Base-by-base conservation (phyloP, 2,113 vertebrate genomes). In the Rhizomys pruinosus region DNA sequence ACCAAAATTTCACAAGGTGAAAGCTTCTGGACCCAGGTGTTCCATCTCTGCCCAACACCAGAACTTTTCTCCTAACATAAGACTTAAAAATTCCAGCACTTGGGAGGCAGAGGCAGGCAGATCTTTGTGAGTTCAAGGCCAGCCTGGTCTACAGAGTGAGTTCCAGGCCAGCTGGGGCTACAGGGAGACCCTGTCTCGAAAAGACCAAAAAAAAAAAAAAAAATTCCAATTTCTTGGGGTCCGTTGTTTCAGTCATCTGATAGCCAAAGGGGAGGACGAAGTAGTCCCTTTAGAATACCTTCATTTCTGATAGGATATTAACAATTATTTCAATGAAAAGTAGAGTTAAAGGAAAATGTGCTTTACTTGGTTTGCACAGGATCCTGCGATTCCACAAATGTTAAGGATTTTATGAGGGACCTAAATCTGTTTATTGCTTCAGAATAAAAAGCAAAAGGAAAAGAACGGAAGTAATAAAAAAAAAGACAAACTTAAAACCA, bases 371-470 rank as follows among this genome's bases (percentile, higher is more conserved):
- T 1, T 69, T 55, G n/a, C 22, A 85, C 2, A 15, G 22, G 17
- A 76, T 79, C 88, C 64, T 71, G 42, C 44, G 11, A 74, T 92
- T 88, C 42, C 29, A 92, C 71, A 96, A 77, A 12, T 29, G 4
- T 78, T 34, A 81, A 93, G 16, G 0, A 88, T 85, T 82, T 90
- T 42, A n/a, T 34, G n/a, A 74, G 29, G 73, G 47, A 22, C 22
- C 44, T 63, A 42, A 69, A 39, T 81, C 7, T 74, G 7, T 79
- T 78, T 66, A 32, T 34, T 85, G 34, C 42, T 82, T 32, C 17
- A 61, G 55, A 23, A 66, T 23, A n/a, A 22, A 59, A 80, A n/a
- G 42, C 25, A 34, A 68, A 61, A 29, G 44, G 55, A 19, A 29
- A 44, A 77, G 16, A 22, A 42, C 39, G 25, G 82, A 59, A 73